Conservation (phyloP, 1,140 invertebrate species). For the Notospermus geniculatus region DNA sequence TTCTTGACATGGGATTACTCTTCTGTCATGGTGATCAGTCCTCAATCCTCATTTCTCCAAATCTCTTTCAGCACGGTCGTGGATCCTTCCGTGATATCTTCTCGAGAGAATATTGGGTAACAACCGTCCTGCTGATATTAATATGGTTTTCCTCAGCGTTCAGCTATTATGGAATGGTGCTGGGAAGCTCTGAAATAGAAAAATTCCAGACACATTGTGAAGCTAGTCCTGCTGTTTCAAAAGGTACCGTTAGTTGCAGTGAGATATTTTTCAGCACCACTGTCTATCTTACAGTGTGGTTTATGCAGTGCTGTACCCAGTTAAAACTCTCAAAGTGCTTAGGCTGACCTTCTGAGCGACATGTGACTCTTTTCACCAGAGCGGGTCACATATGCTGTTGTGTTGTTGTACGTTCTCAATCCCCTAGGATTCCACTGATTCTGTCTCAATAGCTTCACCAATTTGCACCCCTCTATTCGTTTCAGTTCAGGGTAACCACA, state of each 20-base stretch:
- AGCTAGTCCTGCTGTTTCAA: not conserved
- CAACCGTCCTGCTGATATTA: slow-evolving; percentile 45
- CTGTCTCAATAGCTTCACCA: too few species aligned
- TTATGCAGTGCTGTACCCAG: too few species aligned
- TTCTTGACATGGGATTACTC: not conserved
- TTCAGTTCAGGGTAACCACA: not conserved
- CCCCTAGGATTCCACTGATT: too few species aligned
- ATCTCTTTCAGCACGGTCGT: slow-evolving; percentile 15
- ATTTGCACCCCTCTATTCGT: not conserved
- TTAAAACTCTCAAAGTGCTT: too few species aligned
- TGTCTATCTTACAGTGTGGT: too few species aligned
- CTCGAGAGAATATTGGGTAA: slow-evolving; percentile 34
- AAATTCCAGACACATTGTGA: slow-evolving; percentile 52
- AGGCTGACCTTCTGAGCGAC: too few species aligned
- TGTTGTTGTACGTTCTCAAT: slow-evolving; percentile 9
- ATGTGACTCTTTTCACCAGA: too few species aligned
- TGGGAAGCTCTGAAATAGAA: slow-evolving; percentile 92
- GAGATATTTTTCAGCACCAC: too few species aligned
- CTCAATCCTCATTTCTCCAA: not conserved
- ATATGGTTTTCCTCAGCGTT: slow-evolving; percentile 88
- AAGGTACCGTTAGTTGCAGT: too few species aligned
- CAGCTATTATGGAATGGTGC: slow-evolving; percentile 91
- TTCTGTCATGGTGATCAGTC: too few species aligned
- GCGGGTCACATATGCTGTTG: too few species aligned
- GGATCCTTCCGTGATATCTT: slow-evolving; percentile 44